phyloP scores from a whole-genome alignment of 2,113 vertebrate species.

The Rhizomys pruinosus region DNA sequence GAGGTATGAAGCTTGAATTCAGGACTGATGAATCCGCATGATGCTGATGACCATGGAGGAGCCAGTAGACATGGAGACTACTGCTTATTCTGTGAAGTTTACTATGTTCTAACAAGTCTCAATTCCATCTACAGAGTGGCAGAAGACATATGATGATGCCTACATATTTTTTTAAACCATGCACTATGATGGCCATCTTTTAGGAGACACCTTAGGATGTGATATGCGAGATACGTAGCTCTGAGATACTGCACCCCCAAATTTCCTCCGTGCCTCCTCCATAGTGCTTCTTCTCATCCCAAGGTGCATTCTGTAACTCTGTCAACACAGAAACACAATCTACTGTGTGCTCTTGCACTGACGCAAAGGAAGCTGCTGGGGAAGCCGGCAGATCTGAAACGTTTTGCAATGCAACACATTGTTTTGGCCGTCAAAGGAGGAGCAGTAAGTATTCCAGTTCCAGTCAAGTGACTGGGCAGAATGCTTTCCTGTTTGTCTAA shows the following conservation, averaged over 20 bases:
- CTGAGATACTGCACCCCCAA: background rate
- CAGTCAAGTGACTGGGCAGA: conserved; percentile 58
- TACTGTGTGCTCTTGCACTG: conserved; percentile 51
- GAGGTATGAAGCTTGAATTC: background rate
- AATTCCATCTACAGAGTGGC: conserved; percentile 17
- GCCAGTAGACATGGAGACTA: background rate
- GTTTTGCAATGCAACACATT: conserved; percentile 61
- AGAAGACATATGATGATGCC: background rate
- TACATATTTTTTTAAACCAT: conserved; percentile 36
- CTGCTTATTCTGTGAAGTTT: background rate
- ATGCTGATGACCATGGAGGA: background rate
- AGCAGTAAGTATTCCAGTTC: conserved; percentile 54
- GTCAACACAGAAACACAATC: conserved; percentile 71
- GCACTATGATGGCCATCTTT: background rate
- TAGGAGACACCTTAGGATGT: background rate
- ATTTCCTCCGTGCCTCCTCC: background rate
- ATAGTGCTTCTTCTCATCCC: background rate
- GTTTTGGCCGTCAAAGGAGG: conserved; percentile 45
- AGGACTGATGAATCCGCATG: conserved; percentile 1
- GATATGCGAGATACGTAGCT: background rate
- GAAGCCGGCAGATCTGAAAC: conserved; percentile 43
- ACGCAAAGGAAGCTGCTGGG: conserved; percentile 35
- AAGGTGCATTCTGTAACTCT: background rate
- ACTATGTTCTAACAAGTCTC: background rate
- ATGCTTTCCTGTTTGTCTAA: conserved; percentile 73